A percentile compares a stretch with the other conserved stretches of the same genome.
phyloP scores from a whole-genome alignment of 2,113 vertebrate genomes.

The Columbina picui region DNA sequence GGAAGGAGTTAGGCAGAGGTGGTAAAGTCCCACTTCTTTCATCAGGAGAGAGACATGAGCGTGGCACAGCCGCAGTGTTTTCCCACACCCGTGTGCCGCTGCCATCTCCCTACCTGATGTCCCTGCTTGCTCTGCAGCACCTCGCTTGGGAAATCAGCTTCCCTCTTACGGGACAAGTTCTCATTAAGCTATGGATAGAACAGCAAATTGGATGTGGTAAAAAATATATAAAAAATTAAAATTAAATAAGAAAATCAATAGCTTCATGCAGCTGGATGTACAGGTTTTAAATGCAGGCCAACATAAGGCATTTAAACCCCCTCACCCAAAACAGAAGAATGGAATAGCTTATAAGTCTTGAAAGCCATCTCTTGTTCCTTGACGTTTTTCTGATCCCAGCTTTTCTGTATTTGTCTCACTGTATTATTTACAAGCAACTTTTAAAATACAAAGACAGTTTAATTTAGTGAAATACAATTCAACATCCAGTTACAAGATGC shows the following conservation, averaged over 20 bases:
- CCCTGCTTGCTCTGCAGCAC: neutral
- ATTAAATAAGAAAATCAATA: neutral
- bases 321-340: neutral
- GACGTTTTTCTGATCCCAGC: neutral
- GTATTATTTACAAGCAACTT: neutral
- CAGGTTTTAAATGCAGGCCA: neutral
- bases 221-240: neutral
- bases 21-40: neutral
- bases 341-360: neutral
- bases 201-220: neutral
- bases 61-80: neutral
- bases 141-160: accelerated
- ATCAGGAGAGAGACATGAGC: neutral
- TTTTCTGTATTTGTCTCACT: neutral
- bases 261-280: neutral
- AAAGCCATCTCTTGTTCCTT: neutral
- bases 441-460: neutral
- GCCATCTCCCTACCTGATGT: accelerated
- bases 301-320: neutral
- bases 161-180: neutral
- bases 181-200: neutral
- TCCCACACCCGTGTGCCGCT: too few relatives aligned
- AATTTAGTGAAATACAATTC: neutral
- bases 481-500: neutral
- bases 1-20: neutral